Evolutionary conservation across 2,797 vertebrate genomes (phyloP).

Genomic region (Pseudochromis fuscus): DNA sequence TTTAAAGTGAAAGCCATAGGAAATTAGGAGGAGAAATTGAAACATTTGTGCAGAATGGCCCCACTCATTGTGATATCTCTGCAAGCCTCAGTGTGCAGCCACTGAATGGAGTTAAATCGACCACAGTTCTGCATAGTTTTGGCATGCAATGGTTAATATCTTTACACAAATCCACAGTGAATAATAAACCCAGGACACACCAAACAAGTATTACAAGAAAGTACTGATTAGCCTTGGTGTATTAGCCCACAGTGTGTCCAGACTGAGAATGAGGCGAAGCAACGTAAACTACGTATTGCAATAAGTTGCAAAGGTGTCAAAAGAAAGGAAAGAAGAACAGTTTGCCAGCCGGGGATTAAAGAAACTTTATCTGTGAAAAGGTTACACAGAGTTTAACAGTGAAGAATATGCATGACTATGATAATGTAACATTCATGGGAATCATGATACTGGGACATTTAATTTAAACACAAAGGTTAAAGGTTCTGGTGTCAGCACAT

Average conservation of each 20-base stretch:
- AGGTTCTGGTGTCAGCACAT: neutral
- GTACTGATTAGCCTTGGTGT: neutral
- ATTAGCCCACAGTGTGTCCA: neutral
- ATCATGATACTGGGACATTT: neutral
- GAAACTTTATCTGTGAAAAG: slow-evolving; percentile 11
- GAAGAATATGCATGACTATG: slow-evolving; percentile 16
- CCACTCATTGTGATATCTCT: slow-evolving; percentile 24
- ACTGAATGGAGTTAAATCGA: slow-evolving; percentile 16
- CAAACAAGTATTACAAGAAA: neutral
- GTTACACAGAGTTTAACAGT: neutral
- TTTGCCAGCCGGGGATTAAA: slow-evolving; percentile 8
- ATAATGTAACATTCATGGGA: slow-evolving; percentile 5
- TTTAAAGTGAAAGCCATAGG: slow-evolving; percentile 42
- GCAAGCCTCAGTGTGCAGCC: neutral
- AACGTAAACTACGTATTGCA: slow-evolving; percentile 1
- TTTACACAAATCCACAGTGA: slow-evolving; percentile 22
- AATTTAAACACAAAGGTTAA: slow-evolving; percentile 4
- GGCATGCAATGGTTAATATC: neutral
- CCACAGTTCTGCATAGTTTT: slow-evolving; percentile 13
- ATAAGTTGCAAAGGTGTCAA: neutral
- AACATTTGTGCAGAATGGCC: slow-evolving; percentile 39
- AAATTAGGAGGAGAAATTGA: slow-evolving; percentile 46
- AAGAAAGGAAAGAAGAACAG: neutral
- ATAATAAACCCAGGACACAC: neutral
- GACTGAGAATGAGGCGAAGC: slow-evolving; percentile 25